These are phyloP conservation scores for Antitype chi DNA, from an alignment of 2,888 invertebrate species.

Conservation along the genomic window DNA sequence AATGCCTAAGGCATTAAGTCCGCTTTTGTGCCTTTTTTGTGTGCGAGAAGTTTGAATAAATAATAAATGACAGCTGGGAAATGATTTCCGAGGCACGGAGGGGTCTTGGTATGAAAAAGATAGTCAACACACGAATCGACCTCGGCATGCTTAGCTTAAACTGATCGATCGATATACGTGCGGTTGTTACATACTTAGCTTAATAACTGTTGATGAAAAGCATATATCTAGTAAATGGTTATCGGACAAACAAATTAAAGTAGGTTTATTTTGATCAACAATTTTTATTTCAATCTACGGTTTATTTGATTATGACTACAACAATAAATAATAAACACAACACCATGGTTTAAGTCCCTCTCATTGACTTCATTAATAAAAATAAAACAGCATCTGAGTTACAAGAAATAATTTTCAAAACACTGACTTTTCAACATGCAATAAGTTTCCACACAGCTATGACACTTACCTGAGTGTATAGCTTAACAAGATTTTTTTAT, in stretches of 20 bases:
- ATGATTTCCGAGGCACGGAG: too few species aligned
- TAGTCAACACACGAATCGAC: too few species aligned
- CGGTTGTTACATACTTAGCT: too few species aligned
- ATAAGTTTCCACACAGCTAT: neutral
- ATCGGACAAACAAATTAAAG: neutral
- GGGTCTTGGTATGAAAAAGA: too few species aligned
- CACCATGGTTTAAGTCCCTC: constrained; percentile 33
- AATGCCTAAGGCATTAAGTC: too few species aligned
- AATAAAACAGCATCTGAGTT: neutral
- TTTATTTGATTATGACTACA: constrained; percentile 57
- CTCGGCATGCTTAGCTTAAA: too few species aligned
- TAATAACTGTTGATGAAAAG: too few species aligned
- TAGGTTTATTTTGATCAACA: constrained; percentile 36
- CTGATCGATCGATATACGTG: too few species aligned
- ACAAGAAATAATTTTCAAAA: neutral
- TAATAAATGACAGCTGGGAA: too few species aligned
- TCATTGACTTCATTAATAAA: constrained; percentile 49
- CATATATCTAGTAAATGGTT: neutral
- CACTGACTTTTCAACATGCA: constrained; percentile 3
- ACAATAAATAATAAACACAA: constrained; percentile 53
- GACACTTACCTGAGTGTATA: neutral
- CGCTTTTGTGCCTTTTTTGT: too few species aligned
- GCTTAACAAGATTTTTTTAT: neutral
- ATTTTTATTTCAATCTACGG: constrained; percentile 56
- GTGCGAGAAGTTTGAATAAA: too few species aligned